These are phyloP conservation scores for Macrotus californicus DNA, from an alignment of 2,113 vertebrate species.

Conservation along the genomic window DNA sequence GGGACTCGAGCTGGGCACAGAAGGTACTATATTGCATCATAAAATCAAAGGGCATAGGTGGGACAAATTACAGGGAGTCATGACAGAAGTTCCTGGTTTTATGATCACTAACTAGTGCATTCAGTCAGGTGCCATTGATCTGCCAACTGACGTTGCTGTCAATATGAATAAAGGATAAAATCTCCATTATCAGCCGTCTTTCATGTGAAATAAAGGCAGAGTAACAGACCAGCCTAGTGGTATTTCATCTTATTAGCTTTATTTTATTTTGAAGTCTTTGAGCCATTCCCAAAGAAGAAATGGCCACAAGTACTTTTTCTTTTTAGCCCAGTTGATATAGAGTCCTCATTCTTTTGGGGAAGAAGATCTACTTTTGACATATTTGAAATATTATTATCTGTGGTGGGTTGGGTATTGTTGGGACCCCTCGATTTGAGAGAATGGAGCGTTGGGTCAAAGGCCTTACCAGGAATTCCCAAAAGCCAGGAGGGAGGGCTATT, in stretches of 20 bases:
- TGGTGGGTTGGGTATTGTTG: background rate
- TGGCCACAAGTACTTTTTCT: background rate
- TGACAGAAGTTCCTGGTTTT: background rate
- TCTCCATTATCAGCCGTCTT: background rate
- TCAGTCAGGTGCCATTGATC: background rate
- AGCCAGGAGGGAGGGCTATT: background rate
- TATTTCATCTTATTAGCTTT: background rate
- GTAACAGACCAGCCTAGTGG: background rate
- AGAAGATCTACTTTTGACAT: background rate
- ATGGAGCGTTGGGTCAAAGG: background rate
- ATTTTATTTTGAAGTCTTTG: constrained; percentile 26
- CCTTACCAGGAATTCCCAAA: background rate
- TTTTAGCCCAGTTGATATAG: background rate
- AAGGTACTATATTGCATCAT: background rate
- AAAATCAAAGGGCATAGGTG: background rate
- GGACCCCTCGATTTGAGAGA: background rate
- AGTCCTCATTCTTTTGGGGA: background rate
- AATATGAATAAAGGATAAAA: background rate
- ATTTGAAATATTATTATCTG: background rate
- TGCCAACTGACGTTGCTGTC: background rate
- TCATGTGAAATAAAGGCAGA: background rate
- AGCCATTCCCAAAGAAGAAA: background rate
- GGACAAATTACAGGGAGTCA: background rate
- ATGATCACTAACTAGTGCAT: background rate
- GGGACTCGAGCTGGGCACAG: background rate